phyloP scores from a whole-genome alignment of 2,113 vertebrate species.

The Piprites chloris region DNA sequence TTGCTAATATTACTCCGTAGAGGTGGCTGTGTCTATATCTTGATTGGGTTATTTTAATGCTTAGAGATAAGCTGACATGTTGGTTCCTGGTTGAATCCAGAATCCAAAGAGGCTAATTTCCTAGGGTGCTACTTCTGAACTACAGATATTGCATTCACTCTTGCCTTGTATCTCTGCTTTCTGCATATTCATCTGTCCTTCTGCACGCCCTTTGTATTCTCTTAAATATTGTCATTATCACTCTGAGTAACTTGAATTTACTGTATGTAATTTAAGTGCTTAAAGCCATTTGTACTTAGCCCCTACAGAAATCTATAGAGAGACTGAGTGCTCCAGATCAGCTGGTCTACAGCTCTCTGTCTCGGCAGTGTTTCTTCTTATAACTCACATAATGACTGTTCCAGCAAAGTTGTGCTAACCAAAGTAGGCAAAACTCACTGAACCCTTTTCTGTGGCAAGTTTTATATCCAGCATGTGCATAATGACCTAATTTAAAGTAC shows the following conservation, averaged over 20 bases:
- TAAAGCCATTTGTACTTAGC: neutral
- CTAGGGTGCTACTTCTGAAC: neutral
- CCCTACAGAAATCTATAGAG: neutral
- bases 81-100: neutral
- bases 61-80: neutral
- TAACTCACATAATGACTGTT: neutral
- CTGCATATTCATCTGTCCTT: neutral
- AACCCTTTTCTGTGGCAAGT: neutral
- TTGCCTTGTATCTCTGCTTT: neutral
- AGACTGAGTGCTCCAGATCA: neutral
- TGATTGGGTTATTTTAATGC: neutral
- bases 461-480: neutral
- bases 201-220: neutral
- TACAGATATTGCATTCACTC: neutral
- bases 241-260: neutral
- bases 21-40: neutral
- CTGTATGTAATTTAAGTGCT: neutral
- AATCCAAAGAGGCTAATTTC: neutral
- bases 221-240: neutral
- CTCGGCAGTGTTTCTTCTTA: neutral
- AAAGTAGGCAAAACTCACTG: neutral
- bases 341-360: neutral
- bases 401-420: neutral
- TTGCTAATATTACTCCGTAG: neutral
- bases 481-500: neutral